A percentile compares a stretch with the other conserved stretches of the same genome.
phyloP scores from a whole-genome alignment of 2,888 invertebrate species.

The Julus scandinavius region DNA sequence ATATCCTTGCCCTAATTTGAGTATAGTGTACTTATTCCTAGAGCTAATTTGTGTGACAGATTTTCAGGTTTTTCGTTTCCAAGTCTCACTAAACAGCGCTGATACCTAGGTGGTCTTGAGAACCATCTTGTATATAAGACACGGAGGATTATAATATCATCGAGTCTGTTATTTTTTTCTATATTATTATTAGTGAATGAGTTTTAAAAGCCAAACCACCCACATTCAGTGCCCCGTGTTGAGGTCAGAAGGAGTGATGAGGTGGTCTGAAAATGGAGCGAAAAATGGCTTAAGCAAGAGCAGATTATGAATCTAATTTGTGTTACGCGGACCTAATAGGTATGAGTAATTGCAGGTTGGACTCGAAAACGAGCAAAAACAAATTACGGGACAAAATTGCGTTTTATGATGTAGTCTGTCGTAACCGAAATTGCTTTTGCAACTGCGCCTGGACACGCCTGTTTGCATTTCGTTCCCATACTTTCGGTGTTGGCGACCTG shows the following conservation, averaged over 20 bases:
- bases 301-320: slow-evolving; percentile 29
- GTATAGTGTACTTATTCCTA: background rate
- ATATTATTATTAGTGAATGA: slow-evolving; percentile 1
- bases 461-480: slow-evolving; percentile 50
- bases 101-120: slow-evolving; percentile 9
- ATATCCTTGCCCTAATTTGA: background rate
- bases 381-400: background rate
- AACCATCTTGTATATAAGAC: background rate
- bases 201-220: background rate
- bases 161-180: background rate
- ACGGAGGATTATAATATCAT: slow-evolving; percentile 31
- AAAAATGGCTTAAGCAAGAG: slow-evolving; percentile 35
- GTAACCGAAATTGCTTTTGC: slow-evolving; percentile 32
- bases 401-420: slow-evolving; percentile 40
- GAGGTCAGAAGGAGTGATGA: background rate
- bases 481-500: slow-evolving; percentile 48
- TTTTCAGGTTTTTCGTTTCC: background rate
- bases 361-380: slow-evolving; percentile 21
- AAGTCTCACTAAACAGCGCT: background rate
- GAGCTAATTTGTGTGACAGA: background rate
- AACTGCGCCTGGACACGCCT: slow-evolving; percentile 45
- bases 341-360: slow-evolving; percentile 42
- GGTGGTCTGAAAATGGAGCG: slow-evolving; percentile 31
- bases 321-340: slow-evolving; percentile 18
- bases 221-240: slow-evolving; percentile 8